Base-by-base conservation (phyloP, 1,140 invertebrate genomes). In the Metopolophium dirhodum region DNA sequence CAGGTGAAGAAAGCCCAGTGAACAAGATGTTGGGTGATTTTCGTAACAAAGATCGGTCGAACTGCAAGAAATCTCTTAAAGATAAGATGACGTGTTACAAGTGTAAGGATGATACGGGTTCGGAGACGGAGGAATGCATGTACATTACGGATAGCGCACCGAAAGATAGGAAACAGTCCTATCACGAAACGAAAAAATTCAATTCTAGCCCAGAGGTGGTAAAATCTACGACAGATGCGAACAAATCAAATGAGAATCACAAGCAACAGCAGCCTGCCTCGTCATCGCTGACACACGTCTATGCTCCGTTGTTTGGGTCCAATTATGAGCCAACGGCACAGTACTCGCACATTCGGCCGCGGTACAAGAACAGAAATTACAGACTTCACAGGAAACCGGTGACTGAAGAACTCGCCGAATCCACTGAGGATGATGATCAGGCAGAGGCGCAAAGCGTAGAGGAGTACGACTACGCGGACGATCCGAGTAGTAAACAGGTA, bases 11-110 rank as follows among this genome's bases (percentile, higher is more conserved):
- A 54, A 94, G 93, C 26, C 93, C 93, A 94, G 96, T 97, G 30
- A 96, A 97, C 94, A 96, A 96, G 94, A 96, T 97, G 61, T 95
- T 97, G 94, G 96, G 96, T 41, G 97, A 97, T 94, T 97, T 97
- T 94, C 96, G 96, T 45, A 96, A 96, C 94, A 97, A 97, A 94
- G 97, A 97, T 94, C 95, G 97, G 91, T 96, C 97, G 6, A 95
- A 96, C 8, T 97, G 97, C 94, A 97, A 97, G 94, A 97, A 97
- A 94, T 95, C 96, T 0, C 95, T 96, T 93, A 97, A 97, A 94
- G 96, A 97, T 94, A 96, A 96, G 51, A 97, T 97, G 97, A 97
- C 97, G 9, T 97, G 97, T 95, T 97, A 96, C 95, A 95, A 96
- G 93, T 97, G 97, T 94, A 94, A 96, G 0, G 96, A 97, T 94